phyloP scores from a whole-genome alignment of 2,797 vertebrate species.

The Coendou prehensilis region DNA sequence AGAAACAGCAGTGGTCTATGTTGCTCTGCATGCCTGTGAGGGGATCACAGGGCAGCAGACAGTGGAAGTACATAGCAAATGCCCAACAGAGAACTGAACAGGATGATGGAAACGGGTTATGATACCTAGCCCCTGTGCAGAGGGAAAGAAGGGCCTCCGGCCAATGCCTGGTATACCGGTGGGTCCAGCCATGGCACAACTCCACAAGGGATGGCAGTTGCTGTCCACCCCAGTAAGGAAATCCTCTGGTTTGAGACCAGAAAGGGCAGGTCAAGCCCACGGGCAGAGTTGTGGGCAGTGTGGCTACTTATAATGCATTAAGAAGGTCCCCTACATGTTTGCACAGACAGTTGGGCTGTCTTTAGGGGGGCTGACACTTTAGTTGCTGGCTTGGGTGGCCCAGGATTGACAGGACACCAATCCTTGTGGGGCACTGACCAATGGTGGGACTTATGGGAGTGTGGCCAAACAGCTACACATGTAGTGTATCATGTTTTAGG shows the following conservation, averaged over 20 bases:
- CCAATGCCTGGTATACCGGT: neutral
- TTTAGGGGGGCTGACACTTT: neutral
- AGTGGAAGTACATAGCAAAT: neutral
- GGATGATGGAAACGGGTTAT: neutral
- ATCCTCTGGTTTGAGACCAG: neutral
- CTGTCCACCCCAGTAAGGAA: neutral
- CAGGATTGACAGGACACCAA: neutral
- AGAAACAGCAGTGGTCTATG: neutral
- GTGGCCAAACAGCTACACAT: neutral
- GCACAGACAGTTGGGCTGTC: neutral
- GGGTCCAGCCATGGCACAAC: neutral
- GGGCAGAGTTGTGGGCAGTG: neutral
- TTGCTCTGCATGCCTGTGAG: neutral
- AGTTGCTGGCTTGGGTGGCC: neutral
- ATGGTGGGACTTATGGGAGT: neutral
- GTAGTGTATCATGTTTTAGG: neutral
- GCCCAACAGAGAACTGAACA: neutral
- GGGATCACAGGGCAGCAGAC: neutral
- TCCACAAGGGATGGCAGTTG: neutral
- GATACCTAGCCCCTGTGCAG: neutral
- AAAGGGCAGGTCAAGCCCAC: neutral
- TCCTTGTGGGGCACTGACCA: neutral
- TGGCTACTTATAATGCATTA: neutral
- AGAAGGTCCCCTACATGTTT: neutral
- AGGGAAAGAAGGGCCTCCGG: neutral